Evolutionary conservation across 2,113 vertebrate genomes (phyloP).

Genomic region (Callipepla californica): DNA sequence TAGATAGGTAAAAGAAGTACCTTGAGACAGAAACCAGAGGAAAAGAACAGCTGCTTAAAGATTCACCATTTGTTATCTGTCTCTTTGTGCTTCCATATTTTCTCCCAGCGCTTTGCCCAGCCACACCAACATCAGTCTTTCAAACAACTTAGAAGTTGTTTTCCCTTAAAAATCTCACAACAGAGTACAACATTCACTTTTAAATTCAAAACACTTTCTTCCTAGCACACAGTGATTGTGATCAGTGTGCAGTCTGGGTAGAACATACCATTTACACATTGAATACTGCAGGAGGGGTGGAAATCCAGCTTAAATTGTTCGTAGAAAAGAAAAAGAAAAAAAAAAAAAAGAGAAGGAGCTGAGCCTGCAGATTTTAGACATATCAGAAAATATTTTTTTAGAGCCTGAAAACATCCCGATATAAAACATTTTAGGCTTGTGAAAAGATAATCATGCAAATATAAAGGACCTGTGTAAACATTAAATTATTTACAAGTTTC

Average conservation of each 20-base stretch:
- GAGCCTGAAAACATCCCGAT: constrained; percentile 16
- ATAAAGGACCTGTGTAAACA: constrained; percentile 37
- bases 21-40: neutral
- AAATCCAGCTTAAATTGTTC: neutral
- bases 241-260: neutral
- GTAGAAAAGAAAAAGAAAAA: neutral
- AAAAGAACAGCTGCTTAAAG: neutral
- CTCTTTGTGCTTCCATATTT: neutral
- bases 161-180: neutral
- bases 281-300: neutral
- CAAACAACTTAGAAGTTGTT: neutral
- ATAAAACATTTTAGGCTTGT: neutral
- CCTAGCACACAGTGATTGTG: neutral
- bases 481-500: constrained; percentile 16
- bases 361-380: constrained; percentile 4
- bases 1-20: neutral
- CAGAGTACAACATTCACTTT: neutral
- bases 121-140: neutral
- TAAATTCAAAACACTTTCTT: neutral
- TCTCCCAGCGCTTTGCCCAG: neutral
- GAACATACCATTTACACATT: neutral
- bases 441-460: constrained; percentile 50
- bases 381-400: constrained; percentile 8
- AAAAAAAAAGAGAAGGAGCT: neutral
- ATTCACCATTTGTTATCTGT: neutral